Percentiles rank a stretch among this genome's conserved stretches.
These are phyloP conservation scores for Epinephelus moara DNA, from an alignment of 2,113 vertebrate species.

Conservation along the genomic window DNA sequence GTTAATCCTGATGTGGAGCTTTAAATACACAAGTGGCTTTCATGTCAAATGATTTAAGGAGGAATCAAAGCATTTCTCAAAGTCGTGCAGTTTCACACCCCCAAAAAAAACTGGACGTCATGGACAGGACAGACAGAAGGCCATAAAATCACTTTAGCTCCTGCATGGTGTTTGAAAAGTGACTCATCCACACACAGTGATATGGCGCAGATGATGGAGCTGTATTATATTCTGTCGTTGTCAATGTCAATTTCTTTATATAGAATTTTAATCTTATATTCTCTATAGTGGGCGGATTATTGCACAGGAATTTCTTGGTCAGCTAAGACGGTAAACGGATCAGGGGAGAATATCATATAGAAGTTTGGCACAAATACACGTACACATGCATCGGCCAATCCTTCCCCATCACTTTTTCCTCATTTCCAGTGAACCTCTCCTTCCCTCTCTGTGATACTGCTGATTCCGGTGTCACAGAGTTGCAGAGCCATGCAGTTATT, in stretches of 20 bases:
- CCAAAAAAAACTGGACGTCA: not conserved
- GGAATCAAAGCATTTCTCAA: not conserved
- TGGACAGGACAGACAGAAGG: not conserved
- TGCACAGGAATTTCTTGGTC: constrained; percentile 75
- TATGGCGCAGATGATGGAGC: constrained; percentile 40
- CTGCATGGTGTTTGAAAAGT: constrained; percentile 6
- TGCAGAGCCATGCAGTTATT: constrained; percentile 79
- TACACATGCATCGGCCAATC: constrained; percentile 39
- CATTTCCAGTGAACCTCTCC: constrained; percentile 35
- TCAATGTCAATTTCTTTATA: constrained; percentile 69
- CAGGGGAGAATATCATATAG: constrained; percentile 73
- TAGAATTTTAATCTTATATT: constrained; percentile 53
- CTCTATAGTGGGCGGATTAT: constrained; percentile 57
- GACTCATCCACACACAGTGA: constrained; percentile 28
- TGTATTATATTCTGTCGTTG: constrained; percentile 44
- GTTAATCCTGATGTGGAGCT: not conserved
- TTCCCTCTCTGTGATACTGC: constrained; percentile 62
- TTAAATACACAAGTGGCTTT: not conserved
- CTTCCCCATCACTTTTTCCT: constrained; percentile 46
- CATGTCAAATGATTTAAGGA: not conserved
- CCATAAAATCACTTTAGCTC: not conserved
- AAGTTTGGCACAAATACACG: constrained; percentile 53
- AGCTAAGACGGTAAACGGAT: constrained; percentile 78
- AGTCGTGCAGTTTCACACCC: not conserved
- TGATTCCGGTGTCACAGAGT: constrained; percentile 72